phyloP scores from a whole-genome alignment of 2,797 vertebrate species.

The Simalia tracyae region DNA sequence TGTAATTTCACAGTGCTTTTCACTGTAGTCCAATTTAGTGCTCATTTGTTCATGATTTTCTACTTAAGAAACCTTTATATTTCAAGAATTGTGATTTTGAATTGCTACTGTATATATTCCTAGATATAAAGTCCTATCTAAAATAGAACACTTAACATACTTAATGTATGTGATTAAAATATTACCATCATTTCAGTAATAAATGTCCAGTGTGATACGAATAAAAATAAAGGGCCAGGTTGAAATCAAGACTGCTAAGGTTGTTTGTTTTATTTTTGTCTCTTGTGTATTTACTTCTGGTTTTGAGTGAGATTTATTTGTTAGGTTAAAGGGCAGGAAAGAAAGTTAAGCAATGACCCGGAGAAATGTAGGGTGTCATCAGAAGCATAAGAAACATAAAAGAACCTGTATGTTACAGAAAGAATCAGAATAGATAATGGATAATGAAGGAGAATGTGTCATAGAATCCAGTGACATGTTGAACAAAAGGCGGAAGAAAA shows the following conservation, averaged over 20 bases:
- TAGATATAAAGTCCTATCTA: not conserved
- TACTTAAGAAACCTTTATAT: not conserved
- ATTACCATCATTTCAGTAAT: conserved; percentile 17
- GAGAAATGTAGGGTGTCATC: conserved; percentile 61
- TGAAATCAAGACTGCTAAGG: conserved; percentile 50
- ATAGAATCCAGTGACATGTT: conserved; percentile 58
- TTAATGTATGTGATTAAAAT: conserved; percentile 1
- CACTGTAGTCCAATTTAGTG: not conserved
- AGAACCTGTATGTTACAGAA: conserved; percentile 57
- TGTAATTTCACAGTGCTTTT: not conserved
- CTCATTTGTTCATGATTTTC: not conserved
- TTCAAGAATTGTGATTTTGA: not conserved
- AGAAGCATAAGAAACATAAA: conserved; percentile 61
- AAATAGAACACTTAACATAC: not conserved
- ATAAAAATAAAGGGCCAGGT: conserved; percentile 20
- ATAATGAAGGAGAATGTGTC: conserved; percentile 64
- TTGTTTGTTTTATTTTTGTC: conserved; percentile 55
- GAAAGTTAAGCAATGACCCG: conserved; percentile 66
- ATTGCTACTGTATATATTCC: not conserved
- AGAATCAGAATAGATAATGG: conserved; percentile 66
- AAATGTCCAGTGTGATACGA: conserved; percentile 23
- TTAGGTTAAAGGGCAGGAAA: conserved; percentile 64
- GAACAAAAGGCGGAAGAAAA: conserved; percentile 63
- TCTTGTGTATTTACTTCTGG: conserved; percentile 57
- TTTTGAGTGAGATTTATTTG: conserved; percentile 67